phyloP scores from a whole-genome alignment of 1,140 invertebrate genomes.

The Gryon sp. region DNA sequence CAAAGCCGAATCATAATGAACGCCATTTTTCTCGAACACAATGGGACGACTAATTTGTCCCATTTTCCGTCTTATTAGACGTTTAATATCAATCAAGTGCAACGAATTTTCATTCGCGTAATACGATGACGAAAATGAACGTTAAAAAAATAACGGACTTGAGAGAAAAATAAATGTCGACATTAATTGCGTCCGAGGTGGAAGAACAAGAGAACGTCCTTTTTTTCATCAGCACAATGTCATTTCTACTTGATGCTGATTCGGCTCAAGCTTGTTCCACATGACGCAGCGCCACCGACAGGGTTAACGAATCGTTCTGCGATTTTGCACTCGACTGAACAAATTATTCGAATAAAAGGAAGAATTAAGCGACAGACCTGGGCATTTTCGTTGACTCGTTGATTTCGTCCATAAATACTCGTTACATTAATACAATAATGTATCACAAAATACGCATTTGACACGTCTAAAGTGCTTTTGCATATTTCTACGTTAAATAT shows the following conservation, averaged over 20 bases:
- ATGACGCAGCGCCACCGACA: conserved; percentile 49
- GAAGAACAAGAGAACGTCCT: conserved; percentile 38
- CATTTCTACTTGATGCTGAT: conserved; percentile 59
- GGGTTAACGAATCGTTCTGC: conserved; percentile 61
- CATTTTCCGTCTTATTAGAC: conserved; percentile 31
- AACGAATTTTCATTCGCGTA: conserved; percentile 14
- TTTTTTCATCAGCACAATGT: conserved; percentile 48
- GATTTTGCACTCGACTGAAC: conserved; percentile 54
- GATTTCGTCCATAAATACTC: conserved; percentile 44
- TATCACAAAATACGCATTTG: conserved; percentile 15
- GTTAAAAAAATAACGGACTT: conserved; percentile 27
- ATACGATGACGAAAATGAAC: conserved; percentile 22
- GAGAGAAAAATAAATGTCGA: conserved; percentile 46
- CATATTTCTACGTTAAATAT: not conserved
- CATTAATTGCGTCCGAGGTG: conserved; percentile 54
- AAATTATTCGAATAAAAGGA: conserved; percentile 58
- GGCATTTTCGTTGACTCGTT: conserved; percentile 35
- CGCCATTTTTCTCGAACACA: conserved; percentile 34
- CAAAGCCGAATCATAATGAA: conserved; percentile 42
- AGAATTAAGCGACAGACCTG: conserved; percentile 44
- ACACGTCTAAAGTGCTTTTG: conserved; percentile 5
- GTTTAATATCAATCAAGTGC: conserved; percentile 44
- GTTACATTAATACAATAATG: conserved; percentile 33
- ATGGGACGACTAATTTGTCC: conserved; percentile 37
- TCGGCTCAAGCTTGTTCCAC: conserved; percentile 55